Base-by-base conservation (phyloP, 2,113 vertebrate species). In the Calypte anna region DNA sequence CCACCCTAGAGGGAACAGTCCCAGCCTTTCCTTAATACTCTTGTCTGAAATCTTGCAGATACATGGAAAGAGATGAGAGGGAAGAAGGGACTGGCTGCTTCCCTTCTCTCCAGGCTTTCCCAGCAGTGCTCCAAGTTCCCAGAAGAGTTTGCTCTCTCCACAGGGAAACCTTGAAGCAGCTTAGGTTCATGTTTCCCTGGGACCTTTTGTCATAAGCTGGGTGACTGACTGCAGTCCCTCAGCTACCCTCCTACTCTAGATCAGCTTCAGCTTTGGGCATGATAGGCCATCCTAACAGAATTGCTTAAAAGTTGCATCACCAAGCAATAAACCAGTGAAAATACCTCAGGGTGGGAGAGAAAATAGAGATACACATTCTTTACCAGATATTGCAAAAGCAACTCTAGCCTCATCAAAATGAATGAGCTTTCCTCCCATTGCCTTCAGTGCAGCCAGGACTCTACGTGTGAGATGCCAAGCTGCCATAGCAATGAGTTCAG, bases 301-400 rank as follows among this genome's bases (percentile, higher is more conserved):
- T 90, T 94, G 90, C 86, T 91, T 90, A 66, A 72, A 93, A 84
- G 62, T 95, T 78, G 66, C 82, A 12, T 91, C 76, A 93, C 10
- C 40, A 61, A 93, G 82, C 80, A 95, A 88, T 94, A 86, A 78
- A 94, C 40, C 36, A 68, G 72, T 88, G 92, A 91, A 91, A 96
- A 96, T 93, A 93, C 69, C 61, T 81, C 54, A 43, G 85, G 31
- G 57, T 83, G 64, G 88, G 73, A 86, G 73, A 91, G 66, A 77
- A 96, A 96, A 88, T 31, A 58, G 88, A 90, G 90, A 96, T 95
- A 90, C 94, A 90, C 50, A 44, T 86, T 90, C 72, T 88, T 88
- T 86, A 94, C 63, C 69, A 88, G 83, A 68, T 40, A 54, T 88
- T 96, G 40, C 76, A 81, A 88, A 88, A 96, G 82, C 86, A 96